Percentiles rank a stretch among this genome's conserved stretches.
phyloP scores from a whole-genome alignment of 2,888 invertebrate genomes.

The Cosmia trapezina region DNA sequence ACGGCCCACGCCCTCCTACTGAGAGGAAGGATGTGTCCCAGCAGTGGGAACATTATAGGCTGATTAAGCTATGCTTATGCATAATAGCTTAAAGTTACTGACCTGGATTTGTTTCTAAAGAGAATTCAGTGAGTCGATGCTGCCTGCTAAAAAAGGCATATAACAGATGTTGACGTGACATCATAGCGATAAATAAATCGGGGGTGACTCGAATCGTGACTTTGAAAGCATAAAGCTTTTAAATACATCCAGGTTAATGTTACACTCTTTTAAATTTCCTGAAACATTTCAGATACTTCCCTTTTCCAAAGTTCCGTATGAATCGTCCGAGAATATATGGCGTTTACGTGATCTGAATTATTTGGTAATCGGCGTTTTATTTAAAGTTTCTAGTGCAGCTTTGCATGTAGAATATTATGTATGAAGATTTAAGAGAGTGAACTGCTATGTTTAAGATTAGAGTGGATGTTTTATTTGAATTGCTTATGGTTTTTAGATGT shows the following conservation, averaged over 20 bases:
- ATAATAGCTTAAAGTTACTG: too few species aligned
- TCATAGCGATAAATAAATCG: neutral
- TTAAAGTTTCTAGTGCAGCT: slow-evolving; percentile 45
- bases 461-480: neutral
- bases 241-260: slow-evolving; percentile 17
- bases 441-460: neutral
- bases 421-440: slow-evolving; percentile 36
- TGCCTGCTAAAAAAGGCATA: too few species aligned
- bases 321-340: slow-evolving; percentile 50
- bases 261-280: slow-evolving; percentile 48
- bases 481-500: neutral
- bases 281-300: slow-evolving; percentile 38
- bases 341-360: slow-evolving; percentile 55
- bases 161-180: neutral
- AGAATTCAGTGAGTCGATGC: too few species aligned
- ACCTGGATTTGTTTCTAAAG: too few species aligned
- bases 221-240: neutral
- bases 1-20: too few species aligned
- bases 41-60: too few species aligned
- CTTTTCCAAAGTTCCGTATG: slow-evolving; percentile 45
- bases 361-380: slow-evolving; percentile 56
- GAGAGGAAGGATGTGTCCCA: too few species aligned
- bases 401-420: slow-evolving; percentile 36
- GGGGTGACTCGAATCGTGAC: too few species aligned
- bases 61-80: too few species aligned